phyloP scores from a whole-genome alignment of 1,140 invertebrate genomes.

The Hyphantria cunea region DNA sequence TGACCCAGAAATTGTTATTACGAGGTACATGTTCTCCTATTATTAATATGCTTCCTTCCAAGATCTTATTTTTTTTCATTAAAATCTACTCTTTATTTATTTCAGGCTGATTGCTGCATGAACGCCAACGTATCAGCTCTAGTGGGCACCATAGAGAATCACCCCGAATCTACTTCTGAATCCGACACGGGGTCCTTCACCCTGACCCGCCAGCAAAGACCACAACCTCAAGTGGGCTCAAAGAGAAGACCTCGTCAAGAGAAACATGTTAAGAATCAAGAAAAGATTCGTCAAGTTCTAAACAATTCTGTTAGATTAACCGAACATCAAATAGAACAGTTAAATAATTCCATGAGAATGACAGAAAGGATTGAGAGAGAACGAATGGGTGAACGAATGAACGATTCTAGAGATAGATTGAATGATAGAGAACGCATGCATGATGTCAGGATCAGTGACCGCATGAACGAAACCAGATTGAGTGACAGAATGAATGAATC shows the following conservation, averaged over 20 bases:
- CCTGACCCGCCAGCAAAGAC: slow-evolving; percentile 64
- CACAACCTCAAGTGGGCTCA: slow-evolving; percentile 68
- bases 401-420: slow-evolving; percentile 41
- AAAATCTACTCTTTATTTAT: slow-evolving; percentile 21
- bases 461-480: slow-evolving; percentile 40
- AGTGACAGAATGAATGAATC: slow-evolving; percentile 41
- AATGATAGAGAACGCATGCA: slow-evolving; percentile 36
- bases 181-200: slow-evolving; percentile 75
- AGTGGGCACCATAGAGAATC: slow-evolving; percentile 77
- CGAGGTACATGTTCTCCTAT: too few species aligned
- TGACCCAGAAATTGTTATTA: too few species aligned
- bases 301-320: slow-evolving; percentile 56
- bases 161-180: slow-evolving; percentile 76
- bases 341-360: slow-evolving; percentile 64
- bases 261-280: slow-evolving; percentile 55
- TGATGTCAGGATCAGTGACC: slow-evolving; percentile 38
- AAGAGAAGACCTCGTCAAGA: slow-evolving; percentile 60
- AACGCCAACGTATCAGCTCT: slow-evolving; percentile 71
- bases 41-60: too few species aligned
- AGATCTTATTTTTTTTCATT: too few species aligned
- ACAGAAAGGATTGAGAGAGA: slow-evolving; percentile 35
- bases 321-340: slow-evolving; percentile 67
- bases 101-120: slow-evolving; percentile 75
- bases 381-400: slow-evolving; percentile 32
- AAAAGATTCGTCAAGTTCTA: slow-evolving; percentile 57